Evolutionary conservation across 2,113 vertebrate genomes (phyloP), one percentile per base, ranked within the genome.

Genomic region (Gallinago undulata): DNA sequence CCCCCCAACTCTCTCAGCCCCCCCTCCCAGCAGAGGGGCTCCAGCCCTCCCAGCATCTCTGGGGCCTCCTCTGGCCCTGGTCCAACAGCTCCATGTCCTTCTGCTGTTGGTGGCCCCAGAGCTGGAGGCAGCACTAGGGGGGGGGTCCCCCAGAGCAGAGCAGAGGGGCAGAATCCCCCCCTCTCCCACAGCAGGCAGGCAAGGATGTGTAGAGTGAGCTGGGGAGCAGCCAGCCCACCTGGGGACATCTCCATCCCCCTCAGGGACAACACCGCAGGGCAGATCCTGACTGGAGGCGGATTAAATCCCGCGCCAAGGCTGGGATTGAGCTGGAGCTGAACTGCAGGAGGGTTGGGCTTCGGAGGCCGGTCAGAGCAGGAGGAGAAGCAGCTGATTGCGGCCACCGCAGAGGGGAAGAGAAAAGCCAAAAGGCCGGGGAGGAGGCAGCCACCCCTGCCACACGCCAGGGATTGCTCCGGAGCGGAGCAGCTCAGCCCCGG

Each of bases 171-270:
- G 50, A 51, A 51, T 25, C 24, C 25, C 24, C 50, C 50, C 50
- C 24, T 27, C 7, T 13, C 13, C 24, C 43, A 48, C 17, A 30
- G 28, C 22, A 9, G 0, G 10, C 1, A 3, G 68, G 11, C 25
- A 62, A 1, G 39, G 90, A 8, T 7, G 21, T 5, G 1, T 0
- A 2, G 0, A 19, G 63, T 0, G 9, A n/a, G 47, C 41, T 10
- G 33, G 31, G 31, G 73, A 67, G 47, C 62, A 57, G 84, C n/a
- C 57, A 70, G n/a, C 27, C 82, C 10, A 27, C 23, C 62, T 0
- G 2, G 75, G n/a, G 53, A 14, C 15, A 28, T 3, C 6, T 1
- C 64, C 55, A 43, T 14, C 39, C 30, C 39, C 28, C 7, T 14
- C 43, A 18, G 6, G 17, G 56, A 31, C n/a, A 57, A n/a, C 7